Evolutionary conservation across 2,113 vertebrate genomes (phyloP).

Genomic region (Quiscalus mexicanus): DNA sequence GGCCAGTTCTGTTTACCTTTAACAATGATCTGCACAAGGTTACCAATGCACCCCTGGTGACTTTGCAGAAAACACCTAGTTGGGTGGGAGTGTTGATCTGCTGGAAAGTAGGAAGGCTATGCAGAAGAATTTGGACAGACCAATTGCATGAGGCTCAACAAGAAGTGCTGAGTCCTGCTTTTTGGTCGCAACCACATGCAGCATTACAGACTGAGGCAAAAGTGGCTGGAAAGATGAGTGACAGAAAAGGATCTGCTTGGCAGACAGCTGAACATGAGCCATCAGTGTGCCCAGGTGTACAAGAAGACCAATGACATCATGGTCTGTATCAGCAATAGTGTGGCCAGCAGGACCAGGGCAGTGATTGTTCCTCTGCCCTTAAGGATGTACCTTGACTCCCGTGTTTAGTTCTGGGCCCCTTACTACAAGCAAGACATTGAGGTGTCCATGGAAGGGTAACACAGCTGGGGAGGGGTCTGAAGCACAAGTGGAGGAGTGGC

Average conservation of each 20-base stretch:
- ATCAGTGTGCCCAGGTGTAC: background rate
- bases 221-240: background rate
- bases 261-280: background rate
- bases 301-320: background rate
- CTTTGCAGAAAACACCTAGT: background rate
- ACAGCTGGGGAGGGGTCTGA: background rate
- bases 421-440: background rate
- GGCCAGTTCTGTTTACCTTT: background rate
- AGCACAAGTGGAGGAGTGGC: background rate
- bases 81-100: rapidly evolving
- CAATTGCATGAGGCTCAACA: background rate
- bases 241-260: background rate
- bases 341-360: background rate
- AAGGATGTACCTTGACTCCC: background rate
- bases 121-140: background rate
- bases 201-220: background rate
- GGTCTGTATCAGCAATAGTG: background rate
- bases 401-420: background rate
- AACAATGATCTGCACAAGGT: background rate
- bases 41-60: background rate
- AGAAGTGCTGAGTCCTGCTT: background rate
- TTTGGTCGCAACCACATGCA: background rate
- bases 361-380: background rate
- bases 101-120: background rate
- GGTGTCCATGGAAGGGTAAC: background rate